Conservation (phyloP, 1,140 invertebrate genomes). For the Calliphora vicina region DNA sequence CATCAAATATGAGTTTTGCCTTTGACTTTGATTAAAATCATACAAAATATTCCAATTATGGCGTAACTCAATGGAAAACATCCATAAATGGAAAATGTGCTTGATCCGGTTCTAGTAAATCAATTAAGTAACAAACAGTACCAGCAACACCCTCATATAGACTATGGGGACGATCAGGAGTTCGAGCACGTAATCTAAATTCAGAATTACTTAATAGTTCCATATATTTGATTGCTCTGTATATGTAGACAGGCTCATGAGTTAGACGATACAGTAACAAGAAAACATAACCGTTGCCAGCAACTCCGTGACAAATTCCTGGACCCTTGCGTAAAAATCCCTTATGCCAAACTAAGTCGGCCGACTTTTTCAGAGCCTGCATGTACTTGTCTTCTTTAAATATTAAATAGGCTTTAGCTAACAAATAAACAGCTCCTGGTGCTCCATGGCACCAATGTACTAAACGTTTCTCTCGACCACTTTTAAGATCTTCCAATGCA, state of each 20-base stretch:
- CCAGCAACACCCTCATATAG: conserved; percentile 88
- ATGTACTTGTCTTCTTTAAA: conserved; percentile 81
- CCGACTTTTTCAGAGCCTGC: conserved; percentile 72
- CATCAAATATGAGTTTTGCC: not conserved
- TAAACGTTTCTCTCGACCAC: conserved; percentile 68
- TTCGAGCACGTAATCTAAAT: conserved; percentile 74
- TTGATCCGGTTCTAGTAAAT: conserved; percentile 76
- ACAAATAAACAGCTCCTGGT: conserved; percentile 79
- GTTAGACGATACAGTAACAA: conserved; percentile 81
- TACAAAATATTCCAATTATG: not conserved
- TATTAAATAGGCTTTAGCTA: conserved; percentile 81
- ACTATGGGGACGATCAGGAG: conserved; percentile 83
- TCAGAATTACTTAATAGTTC: conserved; percentile 75
- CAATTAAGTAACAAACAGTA: conserved; percentile 81
- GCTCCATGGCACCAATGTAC: conserved; percentile 92
- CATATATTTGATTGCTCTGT: conserved; percentile 79
- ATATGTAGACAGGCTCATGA: conserved; percentile 73
- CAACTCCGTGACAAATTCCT: conserved; percentile 85
- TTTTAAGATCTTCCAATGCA: conserved; percentile 74
- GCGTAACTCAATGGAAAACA: conserved; percentile 68
- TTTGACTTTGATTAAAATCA: not conserved
- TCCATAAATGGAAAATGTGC: conserved; percentile 88
- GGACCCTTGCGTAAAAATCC: conserved; percentile 84
- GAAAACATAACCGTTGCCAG: conserved; percentile 87
- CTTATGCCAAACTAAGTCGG: conserved; percentile 80